Percentiles rank a stretch among this genome's conserved stretches.
Evolutionary conservation across 2,797 vertebrate species (phyloP).

Genomic region (Enteromius afrohamiltoni): DNA sequence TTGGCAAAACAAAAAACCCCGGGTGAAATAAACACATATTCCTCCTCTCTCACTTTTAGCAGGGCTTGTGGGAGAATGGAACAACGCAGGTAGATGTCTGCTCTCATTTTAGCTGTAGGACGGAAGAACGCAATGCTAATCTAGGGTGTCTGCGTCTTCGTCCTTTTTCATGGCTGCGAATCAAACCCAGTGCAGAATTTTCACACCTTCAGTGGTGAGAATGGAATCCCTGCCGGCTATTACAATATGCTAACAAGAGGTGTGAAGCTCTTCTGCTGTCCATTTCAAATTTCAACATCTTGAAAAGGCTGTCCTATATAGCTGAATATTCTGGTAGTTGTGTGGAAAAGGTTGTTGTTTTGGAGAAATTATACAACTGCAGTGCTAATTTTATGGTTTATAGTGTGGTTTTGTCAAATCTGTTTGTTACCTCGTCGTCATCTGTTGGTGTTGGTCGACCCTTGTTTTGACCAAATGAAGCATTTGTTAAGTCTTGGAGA

Average conservation of each 20-base stretch:
- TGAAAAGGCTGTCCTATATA: background rate
- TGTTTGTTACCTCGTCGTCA: background rate
- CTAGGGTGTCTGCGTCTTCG: background rate
- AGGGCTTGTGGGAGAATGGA: constrained; percentile 6
- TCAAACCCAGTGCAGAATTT: constrained; percentile 48
- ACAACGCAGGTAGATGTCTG: constrained; percentile 24
- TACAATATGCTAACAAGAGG: constrained; percentile 52
- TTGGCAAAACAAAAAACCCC: constrained; percentile 30
- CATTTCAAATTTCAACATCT: constrained; percentile 13
- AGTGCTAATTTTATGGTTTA: background rate
- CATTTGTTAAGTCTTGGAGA: background rate
- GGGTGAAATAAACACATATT: background rate
- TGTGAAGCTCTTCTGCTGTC: constrained; percentile 42
- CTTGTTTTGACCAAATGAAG: background rate
- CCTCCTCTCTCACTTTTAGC: constrained; percentile 10
- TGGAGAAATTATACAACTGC: background rate
- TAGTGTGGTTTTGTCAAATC: background rate
- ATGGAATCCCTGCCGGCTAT: constrained; percentile 53
- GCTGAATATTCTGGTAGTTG: background rate
- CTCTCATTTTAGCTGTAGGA: constrained; percentile 22
- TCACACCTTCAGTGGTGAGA: constrained; percentile 50
- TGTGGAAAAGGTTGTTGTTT: background rate
- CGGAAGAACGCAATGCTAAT: background rate
- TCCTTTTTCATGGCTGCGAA: constrained; percentile 6
- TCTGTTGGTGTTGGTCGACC: background rate